Percentiles rank a stretch among this genome's conserved stretches.
phyloP scores from a whole-genome alignment of 2,113 vertebrate species.

The Engraulis encrasicolus region DNA sequence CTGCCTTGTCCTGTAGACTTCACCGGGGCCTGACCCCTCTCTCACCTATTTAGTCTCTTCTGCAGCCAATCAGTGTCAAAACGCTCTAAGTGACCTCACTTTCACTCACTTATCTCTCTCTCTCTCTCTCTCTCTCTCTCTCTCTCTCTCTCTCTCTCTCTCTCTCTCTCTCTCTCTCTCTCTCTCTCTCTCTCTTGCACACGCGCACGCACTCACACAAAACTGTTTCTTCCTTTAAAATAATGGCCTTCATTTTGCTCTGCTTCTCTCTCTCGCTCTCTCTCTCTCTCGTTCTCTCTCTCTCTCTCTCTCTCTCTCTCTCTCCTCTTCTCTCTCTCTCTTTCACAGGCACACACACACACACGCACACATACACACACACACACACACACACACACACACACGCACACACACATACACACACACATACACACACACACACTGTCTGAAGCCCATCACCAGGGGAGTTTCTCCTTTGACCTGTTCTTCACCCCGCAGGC shows the following conservation, averaged over 20 bases:
- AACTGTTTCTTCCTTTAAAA: too few relatives aligned
- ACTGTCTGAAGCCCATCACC: not conserved
- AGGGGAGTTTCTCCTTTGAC: not conserved
- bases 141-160: not conserved
- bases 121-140: conserved; percentile 62
- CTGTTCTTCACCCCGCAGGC: not conserved
- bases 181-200: not conserved
- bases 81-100: conserved; percentile 75
- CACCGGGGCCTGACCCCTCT: conserved; percentile 76
- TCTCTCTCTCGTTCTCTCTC: too few relatives aligned
- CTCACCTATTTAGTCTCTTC: conserved; percentile 51
- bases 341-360: not conserved
- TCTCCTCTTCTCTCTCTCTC: not conserved
- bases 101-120: conserved; percentile 82
- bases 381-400: not conserved
- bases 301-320: conserved; percentile 59
- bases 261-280: too few relatives aligned
- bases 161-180: not conserved
- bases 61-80: conserved; percentile 35
- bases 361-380: not conserved
- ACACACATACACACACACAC: conserved; percentile 7
- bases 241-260: too few relatives aligned
- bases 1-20: conserved; percentile 51
- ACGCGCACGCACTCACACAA: not conserved
- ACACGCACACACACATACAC: not conserved